Evolutionary conservation across 2,888 invertebrate species (phyloP).

Genomic region (Drosophila rubida): DNA sequence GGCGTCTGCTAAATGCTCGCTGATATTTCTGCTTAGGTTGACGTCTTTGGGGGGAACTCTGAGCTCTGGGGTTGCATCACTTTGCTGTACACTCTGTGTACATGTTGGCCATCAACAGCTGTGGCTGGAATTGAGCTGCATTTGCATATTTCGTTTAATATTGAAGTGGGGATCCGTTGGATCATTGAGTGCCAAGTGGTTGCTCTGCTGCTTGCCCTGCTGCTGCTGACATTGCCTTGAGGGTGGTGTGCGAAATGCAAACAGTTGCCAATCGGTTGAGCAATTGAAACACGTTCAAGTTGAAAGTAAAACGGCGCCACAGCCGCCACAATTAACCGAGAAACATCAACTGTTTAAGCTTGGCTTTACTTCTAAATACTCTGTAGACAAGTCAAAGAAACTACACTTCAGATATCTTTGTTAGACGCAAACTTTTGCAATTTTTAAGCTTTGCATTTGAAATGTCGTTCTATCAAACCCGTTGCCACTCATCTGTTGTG

Average conservation of each 20-base stretch:
- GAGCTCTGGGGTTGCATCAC: conserved; percentile 58
- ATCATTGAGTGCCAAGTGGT: conserved; percentile 9
- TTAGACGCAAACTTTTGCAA: too few relatives aligned
- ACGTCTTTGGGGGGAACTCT: conserved; percentile 30
- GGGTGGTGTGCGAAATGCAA: conserved; percentile 35
- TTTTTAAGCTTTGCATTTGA: background rate
- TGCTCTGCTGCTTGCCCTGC: background rate
- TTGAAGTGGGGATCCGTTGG: conserved; percentile 28
- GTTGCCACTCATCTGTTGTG: too few relatives aligned
- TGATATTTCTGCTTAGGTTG: conserved; percentile 64
- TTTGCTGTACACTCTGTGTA: conserved; percentile 19
- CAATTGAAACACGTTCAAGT: conserved; percentile 51
- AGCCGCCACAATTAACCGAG: conserved; percentile 34
- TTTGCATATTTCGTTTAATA: conserved; percentile 45
- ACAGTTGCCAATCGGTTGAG: conserved; percentile 48
- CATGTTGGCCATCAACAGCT: conserved; percentile 40
- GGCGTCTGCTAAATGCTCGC: background rate
- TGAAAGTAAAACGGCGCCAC: conserved; percentile 40
- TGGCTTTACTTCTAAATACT: background rate
- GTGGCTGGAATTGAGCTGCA: conserved; percentile 27
- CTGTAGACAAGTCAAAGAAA: too few relatives aligned
- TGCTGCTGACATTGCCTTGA: conserved; percentile 29
- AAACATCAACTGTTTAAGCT: background rate
- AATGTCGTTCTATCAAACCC: background rate
- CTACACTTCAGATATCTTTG: too few relatives aligned